phyloP scores from a whole-genome alignment of 2,797 vertebrate species.

The Geotrypetes seraphini region DNA sequence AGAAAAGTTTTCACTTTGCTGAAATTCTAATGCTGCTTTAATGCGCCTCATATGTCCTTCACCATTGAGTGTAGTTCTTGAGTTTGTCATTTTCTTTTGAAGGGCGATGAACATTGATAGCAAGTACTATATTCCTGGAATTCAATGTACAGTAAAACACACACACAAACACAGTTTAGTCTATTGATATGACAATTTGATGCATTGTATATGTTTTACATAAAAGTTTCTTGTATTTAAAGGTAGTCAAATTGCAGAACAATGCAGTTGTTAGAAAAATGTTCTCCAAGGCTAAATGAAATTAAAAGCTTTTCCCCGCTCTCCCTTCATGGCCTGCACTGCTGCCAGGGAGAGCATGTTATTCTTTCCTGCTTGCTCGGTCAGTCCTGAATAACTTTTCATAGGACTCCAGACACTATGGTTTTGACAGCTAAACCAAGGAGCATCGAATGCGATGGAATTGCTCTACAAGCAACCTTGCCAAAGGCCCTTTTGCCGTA shows the following conservation, averaged over 20 bases:
- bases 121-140: too few relatives aligned
- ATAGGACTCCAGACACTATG: conserved; percentile 63
- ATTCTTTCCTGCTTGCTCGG: conserved; percentile 68
- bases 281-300: conserved; percentile 41
- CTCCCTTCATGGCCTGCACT: conserved; percentile 29
- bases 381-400: conserved; percentile 71
- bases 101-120: too few relatives aligned
- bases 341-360: conserved; percentile 49
- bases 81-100: too few relatives aligned
- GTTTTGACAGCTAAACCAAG: conserved; percentile 71
- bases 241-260: conserved; percentile 34
- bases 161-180: too few relatives aligned
- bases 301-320: conserved; percentile 39
- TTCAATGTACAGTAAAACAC: too few relatives aligned
- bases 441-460: conserved; percentile 54
- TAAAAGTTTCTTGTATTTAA: conserved; percentile 30
- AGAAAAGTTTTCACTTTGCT: too few relatives aligned
- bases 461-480: conserved; percentile 95
- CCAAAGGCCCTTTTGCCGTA: conserved; percentile 91
- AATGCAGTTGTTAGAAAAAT: conserved; percentile 40
- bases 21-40: too few relatives aligned
- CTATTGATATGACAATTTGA: too few relatives aligned
- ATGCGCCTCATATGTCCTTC: too few relatives aligned
- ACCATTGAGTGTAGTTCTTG: too few relatives aligned
- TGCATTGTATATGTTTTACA: too few relatives aligned